Conservation (phyloP, 2,888 invertebrate species). For the Acleris cristana region DNA sequence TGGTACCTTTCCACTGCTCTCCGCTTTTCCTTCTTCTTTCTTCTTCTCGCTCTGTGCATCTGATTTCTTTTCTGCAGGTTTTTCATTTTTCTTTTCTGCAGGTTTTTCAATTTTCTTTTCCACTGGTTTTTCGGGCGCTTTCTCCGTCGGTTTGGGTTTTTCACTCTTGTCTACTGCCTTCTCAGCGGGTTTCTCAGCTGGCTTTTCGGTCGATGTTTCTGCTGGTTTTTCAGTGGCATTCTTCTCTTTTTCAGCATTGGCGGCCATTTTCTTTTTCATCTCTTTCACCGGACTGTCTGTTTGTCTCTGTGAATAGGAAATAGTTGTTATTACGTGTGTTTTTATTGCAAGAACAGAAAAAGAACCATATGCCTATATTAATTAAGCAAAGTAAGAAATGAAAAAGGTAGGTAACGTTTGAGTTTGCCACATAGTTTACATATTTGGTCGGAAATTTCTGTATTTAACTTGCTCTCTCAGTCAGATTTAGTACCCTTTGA, state of each 20-base stretch:
- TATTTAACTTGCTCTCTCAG: too few species aligned
- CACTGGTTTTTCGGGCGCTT: slow-evolving; percentile 41
- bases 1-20: slow-evolving; percentile 62
- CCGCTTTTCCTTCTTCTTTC: slow-evolving; percentile 55
- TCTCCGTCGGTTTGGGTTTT: slow-evolving; percentile 49
- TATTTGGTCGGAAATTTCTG: too few species aligned
- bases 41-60: slow-evolving; percentile 45
- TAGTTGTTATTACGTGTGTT: background rate
- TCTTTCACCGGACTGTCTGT: slow-evolving; percentile 72
- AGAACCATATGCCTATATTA: too few species aligned
- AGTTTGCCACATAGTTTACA: too few species aligned
- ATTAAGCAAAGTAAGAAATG: too few species aligned
- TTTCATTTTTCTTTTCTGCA: slow-evolving; percentile 43
- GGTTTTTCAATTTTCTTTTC: slow-evolving; percentile 44
- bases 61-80: slow-evolving; percentile 43
- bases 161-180: slow-evolving; percentile 50
- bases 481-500: too few species aligned
- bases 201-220: slow-evolving; percentile 48
- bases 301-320: slow-evolving; percentile 52
- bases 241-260: slow-evolving; percentile 73
- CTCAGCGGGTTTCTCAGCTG: slow-evolving; percentile 40
- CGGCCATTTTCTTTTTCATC: slow-evolving; percentile 78
- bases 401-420: too few species aligned
- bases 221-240: slow-evolving; percentile 44
- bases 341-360: too few species aligned